These are phyloP conservation scores for Emydura subglobosa DNA, from an alignment of 2,113 vertebrate species.

Conservation along the genomic window DNA sequence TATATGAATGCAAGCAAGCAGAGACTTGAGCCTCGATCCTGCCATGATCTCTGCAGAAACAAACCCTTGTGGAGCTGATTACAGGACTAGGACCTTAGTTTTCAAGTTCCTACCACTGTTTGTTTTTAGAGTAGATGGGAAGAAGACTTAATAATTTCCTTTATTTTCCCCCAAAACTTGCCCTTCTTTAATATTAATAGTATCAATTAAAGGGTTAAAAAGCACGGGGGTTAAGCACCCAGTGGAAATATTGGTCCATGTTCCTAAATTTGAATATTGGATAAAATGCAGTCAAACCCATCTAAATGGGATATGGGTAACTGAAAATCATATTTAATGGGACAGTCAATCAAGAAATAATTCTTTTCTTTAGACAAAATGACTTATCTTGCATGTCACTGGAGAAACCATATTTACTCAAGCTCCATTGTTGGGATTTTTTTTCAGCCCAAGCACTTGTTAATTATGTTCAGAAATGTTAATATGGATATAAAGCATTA, in stretches of 20 bases:
- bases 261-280: background rate
- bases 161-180: background rate
- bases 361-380: background rate
- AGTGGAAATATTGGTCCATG: background rate
- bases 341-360: background rate
- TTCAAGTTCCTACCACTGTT: background rate
- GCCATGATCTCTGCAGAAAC: background rate
- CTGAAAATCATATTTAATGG: background rate
- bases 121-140: background rate
- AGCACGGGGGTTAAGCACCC: background rate
- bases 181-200: background rate
- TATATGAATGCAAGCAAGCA: background rate
- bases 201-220: background rate
- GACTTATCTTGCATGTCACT: background rate
- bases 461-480: background rate
- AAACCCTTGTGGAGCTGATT: background rate
- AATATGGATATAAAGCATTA: background rate
- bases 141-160: background rate
- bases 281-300: background rate
- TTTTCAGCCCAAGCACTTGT: background rate
- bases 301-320: background rate
- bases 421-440: background rate
- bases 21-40: background rate
- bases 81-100: fast-evolving
- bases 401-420: background rate